Evolutionary conservation across 2,888 invertebrate genomes (phyloP).

Genomic region (Epirrhoe tristata): DNA sequence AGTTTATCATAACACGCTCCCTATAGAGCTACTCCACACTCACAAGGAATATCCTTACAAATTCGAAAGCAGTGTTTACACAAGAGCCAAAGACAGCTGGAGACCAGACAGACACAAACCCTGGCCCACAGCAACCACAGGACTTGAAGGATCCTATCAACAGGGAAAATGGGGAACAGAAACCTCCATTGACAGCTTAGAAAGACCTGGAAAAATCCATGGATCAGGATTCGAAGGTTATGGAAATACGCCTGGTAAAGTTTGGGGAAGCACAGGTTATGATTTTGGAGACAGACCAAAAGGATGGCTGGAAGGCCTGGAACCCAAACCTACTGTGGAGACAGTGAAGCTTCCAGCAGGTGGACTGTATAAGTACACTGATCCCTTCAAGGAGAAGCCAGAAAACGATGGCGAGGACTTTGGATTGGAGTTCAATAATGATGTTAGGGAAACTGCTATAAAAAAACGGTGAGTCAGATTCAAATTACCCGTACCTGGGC

Average conservation of each 20-base stretch:
- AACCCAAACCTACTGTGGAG: slow-evolving; percentile 65
- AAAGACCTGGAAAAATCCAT: slow-evolving; percentile 25
- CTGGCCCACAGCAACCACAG: slow-evolving; percentile 30
- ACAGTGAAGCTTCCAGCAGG: slow-evolving; percentile 69
- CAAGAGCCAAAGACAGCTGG: slow-evolving; percentile 56
- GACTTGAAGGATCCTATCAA: slow-evolving; percentile 18
- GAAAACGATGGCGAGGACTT: slow-evolving; percentile 54
- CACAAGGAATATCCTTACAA: slow-evolving; percentile 66
- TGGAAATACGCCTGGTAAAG: slow-evolving; percentile 9
- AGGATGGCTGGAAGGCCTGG: slow-evolving; percentile 49
- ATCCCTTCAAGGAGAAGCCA: slow-evolving; percentile 66
- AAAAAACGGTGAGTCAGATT: slow-evolving; percentile 60
- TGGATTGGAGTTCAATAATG: slow-evolving; percentile 54
- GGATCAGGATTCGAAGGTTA: slow-evolving; percentile 5
- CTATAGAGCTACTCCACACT: slow-evolving; percentile 51
- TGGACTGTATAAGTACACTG: slow-evolving; percentile 66
- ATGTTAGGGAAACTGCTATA: slow-evolving; percentile 55
- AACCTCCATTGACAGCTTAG: slow-evolving; percentile 12
- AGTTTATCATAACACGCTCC: slow-evolving; percentile 54
- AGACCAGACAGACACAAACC: slow-evolving; percentile 32
- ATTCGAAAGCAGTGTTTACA: slow-evolving; percentile 57
- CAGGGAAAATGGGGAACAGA: slow-evolving; percentile 19
- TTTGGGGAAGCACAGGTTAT: slow-evolving; percentile 11
- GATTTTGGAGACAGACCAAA: slow-evolving; percentile 17
- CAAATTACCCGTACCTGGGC: too few relatives aligned